phyloP scores from a whole-genome alignment of 2,888 invertebrate species.

The Agrochola circellaris region DNA sequence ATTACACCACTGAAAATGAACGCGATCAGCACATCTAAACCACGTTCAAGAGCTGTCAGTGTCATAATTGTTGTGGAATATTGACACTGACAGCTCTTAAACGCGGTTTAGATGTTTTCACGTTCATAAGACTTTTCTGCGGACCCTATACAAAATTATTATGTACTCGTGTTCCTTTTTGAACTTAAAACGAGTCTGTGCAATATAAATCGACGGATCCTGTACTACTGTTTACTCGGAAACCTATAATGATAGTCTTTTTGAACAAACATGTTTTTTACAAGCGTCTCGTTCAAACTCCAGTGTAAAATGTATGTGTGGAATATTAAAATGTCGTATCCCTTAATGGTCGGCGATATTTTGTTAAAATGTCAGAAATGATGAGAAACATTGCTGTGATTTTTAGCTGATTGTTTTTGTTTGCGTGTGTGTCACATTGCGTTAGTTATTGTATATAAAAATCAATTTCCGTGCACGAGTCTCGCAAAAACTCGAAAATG shows the following conservation, averaged over 20 bases:
- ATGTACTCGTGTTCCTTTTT: constrained; percentile 72
- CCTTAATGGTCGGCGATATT: constrained; percentile 8
- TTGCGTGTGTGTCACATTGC: no score
- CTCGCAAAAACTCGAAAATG: no score
- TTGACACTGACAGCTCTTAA: neutral
- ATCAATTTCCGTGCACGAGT: no score
- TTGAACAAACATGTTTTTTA: constrained; percentile 51
- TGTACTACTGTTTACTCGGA: constrained; percentile 72
- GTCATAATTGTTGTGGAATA: no score
- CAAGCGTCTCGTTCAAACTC: constrained; percentile 15
- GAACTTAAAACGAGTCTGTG: constrained; percentile 73
- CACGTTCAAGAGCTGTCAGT: neutral
- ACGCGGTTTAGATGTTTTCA: neutral
- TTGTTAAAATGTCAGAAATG: constrained; percentile 18
- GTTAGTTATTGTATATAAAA: no score
- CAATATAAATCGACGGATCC: constrained; percentile 71
- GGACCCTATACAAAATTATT: constrained; percentile 74
- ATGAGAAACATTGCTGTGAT: neutral
- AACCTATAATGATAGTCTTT: constrained; percentile 59
- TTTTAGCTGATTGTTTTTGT: no score
- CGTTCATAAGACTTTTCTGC: constrained; percentile 48
- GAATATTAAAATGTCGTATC: constrained; percentile 9
- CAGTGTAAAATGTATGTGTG: constrained; percentile 15
- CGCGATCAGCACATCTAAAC: neutral
- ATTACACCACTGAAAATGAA: neutral